These are phyloP conservation scores for Sycophaga agraensis DNA, from an alignment of 1,140 invertebrate genomes.

Conservation along the genomic window DNA sequence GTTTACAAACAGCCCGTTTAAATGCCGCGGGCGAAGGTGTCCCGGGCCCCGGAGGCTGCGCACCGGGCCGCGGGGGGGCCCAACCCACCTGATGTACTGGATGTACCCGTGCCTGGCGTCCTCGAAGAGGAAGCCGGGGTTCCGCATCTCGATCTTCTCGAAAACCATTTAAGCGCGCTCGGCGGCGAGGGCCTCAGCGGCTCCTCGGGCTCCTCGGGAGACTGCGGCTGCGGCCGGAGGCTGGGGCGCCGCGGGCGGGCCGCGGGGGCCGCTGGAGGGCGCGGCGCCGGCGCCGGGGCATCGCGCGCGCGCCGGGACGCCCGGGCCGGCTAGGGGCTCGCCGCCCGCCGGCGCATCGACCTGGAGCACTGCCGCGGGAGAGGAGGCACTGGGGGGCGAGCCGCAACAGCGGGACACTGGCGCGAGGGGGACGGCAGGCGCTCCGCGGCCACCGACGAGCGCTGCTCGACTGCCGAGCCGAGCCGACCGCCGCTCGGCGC, in stretches of 20 bases:
- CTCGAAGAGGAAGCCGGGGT: slow-evolving; percentile 55
- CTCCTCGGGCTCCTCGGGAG: no score
- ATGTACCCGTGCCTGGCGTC: slow-evolving; percentile 56
- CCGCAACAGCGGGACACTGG: no score
- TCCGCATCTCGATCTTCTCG: slow-evolving; percentile 55
- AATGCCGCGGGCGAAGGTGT: no score
- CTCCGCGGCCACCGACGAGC: slow-evolving; percentile 11
- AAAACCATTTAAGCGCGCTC: slow-evolving; percentile 47
- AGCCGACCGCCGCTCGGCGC: no score
- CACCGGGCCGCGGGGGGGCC: no score
- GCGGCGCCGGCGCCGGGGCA: background rate
- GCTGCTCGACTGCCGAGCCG: slow-evolving; percentile 44
- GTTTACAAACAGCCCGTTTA: no score
- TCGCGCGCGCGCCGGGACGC: background rate
- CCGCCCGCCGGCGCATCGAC: background rate
- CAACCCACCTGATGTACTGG: slow-evolving; percentile 52
- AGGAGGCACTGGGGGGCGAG: no score
- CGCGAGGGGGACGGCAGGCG: background rate
- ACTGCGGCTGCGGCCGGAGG: no score
- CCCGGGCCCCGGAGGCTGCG: no score
- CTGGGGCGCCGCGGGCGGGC: background rate
- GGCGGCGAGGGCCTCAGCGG: background rate
- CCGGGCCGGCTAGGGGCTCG: background rate
- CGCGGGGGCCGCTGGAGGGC: background rate
- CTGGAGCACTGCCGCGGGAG: background rate